Evolutionary conservation across 2,113 vertebrate genomes (phyloP).

Genomic region (Engraulis encrasicolus): DNA sequence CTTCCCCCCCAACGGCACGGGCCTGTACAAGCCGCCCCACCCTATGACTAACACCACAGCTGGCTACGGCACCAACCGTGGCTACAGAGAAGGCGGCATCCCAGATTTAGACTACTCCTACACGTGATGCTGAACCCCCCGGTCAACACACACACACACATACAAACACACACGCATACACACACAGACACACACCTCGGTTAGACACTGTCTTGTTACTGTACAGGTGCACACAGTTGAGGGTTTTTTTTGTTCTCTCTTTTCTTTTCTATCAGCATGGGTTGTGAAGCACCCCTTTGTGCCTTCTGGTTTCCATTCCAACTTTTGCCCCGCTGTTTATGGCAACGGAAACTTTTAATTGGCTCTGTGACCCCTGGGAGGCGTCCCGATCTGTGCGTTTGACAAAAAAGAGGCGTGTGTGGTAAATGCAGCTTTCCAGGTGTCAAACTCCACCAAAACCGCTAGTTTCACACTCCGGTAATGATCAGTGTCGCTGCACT

Average conservation of each 20-base stretch:
- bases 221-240: conserved; percentile 77
- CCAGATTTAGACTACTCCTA: conserved; percentile 91
- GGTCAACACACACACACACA: too few relatives aligned
- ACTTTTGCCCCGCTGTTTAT: conserved; percentile 68
- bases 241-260: background rate
- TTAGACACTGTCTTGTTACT: conserved; percentile 66
- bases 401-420: conserved; percentile 50
- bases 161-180: too few relatives aligned
- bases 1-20: conserved; percentile 91
- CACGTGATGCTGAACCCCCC: conserved; percentile 87
- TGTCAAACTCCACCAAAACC: conserved; percentile 68
- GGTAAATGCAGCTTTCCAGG: conserved; percentile 59
- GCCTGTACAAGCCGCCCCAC: conserved; percentile 84
- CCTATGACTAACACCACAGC: conserved; percentile 70
- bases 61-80: conserved; percentile 86
- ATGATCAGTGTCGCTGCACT: conserved; percentile 57
- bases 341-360: conserved; percentile 68
- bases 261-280: conserved; percentile 68
- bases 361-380: conserved; percentile 63
- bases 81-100: conserved; percentile 88
- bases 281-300: conserved; percentile 78
- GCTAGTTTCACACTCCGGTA: conserved; percentile 67
- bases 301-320: conserved; percentile 81
- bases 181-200: too few relatives aligned
- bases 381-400: conserved; percentile 61